These are phyloP conservation scores for Aldabrachelys gigantea DNA, from an alignment of 2,113 vertebrate genomes.

Conservation along the genomic window DNA sequence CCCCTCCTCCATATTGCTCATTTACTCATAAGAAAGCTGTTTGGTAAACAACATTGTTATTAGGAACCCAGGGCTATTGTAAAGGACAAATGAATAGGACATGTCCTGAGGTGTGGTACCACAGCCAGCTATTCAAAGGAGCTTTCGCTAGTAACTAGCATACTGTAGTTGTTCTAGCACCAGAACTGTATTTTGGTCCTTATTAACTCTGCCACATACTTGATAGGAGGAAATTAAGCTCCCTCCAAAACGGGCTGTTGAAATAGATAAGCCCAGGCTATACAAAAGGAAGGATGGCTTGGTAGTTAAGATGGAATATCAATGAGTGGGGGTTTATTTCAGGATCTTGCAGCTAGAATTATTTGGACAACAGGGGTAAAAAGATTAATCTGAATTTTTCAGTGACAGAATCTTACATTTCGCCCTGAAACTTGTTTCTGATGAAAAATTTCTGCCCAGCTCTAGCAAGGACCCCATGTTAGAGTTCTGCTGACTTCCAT, in stretches of 20 bases:
- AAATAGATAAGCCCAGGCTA: background rate
- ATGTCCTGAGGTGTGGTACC: background rate
- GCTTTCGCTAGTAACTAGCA: constrained; percentile 4
- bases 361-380: background rate
- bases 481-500: accelerated
- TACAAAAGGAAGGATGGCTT: background rate
- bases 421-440: accelerated
- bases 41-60: constrained; percentile 58
- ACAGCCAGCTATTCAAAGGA: background rate
- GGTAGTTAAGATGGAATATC: accelerated
- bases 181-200: background rate
- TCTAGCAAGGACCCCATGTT: background rate
- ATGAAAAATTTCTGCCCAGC: background rate
- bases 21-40: background rate
- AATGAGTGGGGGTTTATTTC: background rate
- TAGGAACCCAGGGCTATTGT: constrained; percentile 60
- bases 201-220: background rate
- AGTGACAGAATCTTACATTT: background rate
- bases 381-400: background rate
- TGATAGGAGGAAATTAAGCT: background rate
- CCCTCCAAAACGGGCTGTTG: background rate
- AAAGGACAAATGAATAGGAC: constrained; percentile 55
- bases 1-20: background rate
- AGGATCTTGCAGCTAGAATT: background rate
- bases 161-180: background rate